Percentiles rank a stretch among this genome's conserved stretches.
Conservation (phyloP, 2,113 vertebrate species). For the Coptodon bakossiorum region DNA sequence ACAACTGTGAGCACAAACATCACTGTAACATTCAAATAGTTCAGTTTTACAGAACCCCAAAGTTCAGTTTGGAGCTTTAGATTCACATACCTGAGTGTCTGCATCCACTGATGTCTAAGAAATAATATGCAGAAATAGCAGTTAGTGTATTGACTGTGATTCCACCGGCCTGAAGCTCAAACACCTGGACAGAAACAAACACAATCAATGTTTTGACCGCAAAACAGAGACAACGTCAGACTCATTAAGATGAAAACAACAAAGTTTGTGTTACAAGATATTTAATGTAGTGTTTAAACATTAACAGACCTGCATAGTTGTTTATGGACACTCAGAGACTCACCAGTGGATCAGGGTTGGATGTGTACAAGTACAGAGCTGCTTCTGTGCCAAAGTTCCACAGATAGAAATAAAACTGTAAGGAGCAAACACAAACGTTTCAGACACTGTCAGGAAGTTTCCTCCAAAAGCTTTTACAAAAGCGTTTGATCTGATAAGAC, state of each 20-base stretch:
- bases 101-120: neutral
- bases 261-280: no score
- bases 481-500: rapidly evolving
- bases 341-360: rapidly evolving
- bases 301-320: rapidly evolving
- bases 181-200: neutral
- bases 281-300: neutral
- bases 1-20: neutral
- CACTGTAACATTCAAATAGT: rapidly evolving
- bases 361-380: rapidly evolving
- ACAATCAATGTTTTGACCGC: rapidly evolving
- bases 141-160: neutral
- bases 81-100: neutral
- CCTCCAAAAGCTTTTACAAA: neutral
- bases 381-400: neutral
- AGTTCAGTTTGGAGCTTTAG: neutral
- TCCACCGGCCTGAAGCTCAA: neutral
- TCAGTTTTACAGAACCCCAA: rapidly evolving
- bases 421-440: neutral
- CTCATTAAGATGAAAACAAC: no score
- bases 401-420: no score
- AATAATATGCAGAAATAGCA: no score
- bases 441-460: neutral
- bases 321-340: neutral
- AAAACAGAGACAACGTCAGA: no score